Evolutionary conservation across 2,888 invertebrate genomes (phyloP), one percentile per base, ranked within the genome.

Genomic region (Agonopterix subpropinquella): DNA sequence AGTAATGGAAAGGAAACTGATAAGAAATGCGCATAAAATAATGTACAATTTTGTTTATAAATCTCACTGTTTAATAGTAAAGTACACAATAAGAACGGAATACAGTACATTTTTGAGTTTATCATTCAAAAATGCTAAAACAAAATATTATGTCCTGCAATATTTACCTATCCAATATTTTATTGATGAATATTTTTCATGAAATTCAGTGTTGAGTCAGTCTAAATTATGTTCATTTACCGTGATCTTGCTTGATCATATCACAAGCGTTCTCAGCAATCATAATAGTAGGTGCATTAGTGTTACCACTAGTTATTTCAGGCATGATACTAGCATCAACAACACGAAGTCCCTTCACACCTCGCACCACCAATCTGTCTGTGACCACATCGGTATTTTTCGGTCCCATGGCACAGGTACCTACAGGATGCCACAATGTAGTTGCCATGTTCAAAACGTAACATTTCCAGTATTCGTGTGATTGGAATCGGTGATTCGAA

Each of bases 301-400:
- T 90, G 59, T 92, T 91, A 0, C 91, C 92, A 4, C 91, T 89
- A 0, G 82, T 75, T 1, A 91, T 89, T 36, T 76, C 77, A 0
- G 92, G 92, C 89, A 92, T 92, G 18, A 92, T 79, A 52, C 91
- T 91, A 0, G 91, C 91, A 55, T 92, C 92, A 4, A 91, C 91
- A 3, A 92, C 91, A 39, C 92, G 75, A 8, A 93, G 67, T 1
- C 88, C 77, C 47, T 77, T 73, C 1, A 91, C 76, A 0, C 92
- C 92, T 55, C 90, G 77, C 0, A 92, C 90, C 41, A 57, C 55
- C 15, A 82, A 56, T 39, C 61, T 61, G 9, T 65, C 62, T 51
- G 80, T 78, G 1, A 80, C 68, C 1, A 82, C 80, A 0, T 65
- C 69, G 37, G 65, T 58, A 28, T 28, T 4, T 4, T 28, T 28